Evolutionary conservation across 35 echinoderm and acorn worm genomes (phyloP), one percentile per base, ranked within the genome.

Genomic region (Diadema setosum): DNA sequence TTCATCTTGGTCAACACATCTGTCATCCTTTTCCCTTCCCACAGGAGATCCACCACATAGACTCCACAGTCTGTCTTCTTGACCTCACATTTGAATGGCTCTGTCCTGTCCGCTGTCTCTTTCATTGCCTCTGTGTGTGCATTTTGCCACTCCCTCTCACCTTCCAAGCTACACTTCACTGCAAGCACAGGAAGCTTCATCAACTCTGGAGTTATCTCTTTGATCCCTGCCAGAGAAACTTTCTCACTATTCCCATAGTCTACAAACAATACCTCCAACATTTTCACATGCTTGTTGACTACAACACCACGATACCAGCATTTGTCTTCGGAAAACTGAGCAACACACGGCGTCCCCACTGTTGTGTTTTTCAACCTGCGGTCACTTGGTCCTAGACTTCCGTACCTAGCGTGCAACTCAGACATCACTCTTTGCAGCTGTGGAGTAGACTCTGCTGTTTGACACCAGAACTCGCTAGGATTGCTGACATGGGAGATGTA

Each of bases 301-400:
- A 92, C 74, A 20, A 94, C 92, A 83, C 70, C 96, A 65, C 96
- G 17, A 58, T 99, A 99, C 96, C 96, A 99, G 35, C 91, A 83
- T 43, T 90, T 81, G 83, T 99, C 96, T 41, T 92, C 93, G 3
- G 96, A 92, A 56, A 87, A 99, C 64, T 99, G 85, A 2, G 87
- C 96, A 6, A 95, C 81, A 29, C 96, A 99, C 30, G 89, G 85
- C 5, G 50, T 87, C 14, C 96, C 96, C 1, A 92, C 86, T 80
- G 80, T 65, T n/a, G 37, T 45, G 12, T 83, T 82, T 58, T 37
- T 49, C 4, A 90, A 81, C 18, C 25, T 41, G 11, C 59, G 25
- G 31, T 83, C 81, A 90, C 41, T 45, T 69, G 30, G 44, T n/a
- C 37, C 56, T 35, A 26, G 27, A 70, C 39, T 44, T n/a, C 37